Percentiles rank a stretch among this genome's conserved stretches.
Conservation (phyloP, 2,888 invertebrate genomes). For the Amblyteles armatorius region DNA sequence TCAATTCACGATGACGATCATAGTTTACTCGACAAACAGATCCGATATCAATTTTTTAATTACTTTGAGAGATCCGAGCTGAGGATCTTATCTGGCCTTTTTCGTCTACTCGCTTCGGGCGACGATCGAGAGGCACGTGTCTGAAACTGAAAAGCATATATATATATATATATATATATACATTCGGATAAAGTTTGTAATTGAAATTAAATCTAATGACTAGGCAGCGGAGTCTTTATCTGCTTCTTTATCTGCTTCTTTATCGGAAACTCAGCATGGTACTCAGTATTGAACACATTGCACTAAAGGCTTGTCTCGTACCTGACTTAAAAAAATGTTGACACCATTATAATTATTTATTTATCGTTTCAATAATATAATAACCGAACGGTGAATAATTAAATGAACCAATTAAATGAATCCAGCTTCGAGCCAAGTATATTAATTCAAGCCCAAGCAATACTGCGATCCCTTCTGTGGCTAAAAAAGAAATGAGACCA, state of each 20-base stretch:
- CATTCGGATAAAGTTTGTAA: neutral
- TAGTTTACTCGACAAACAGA: constrained; percentile 72
- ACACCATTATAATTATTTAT: constrained; percentile 19
- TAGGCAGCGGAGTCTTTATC: constrained; percentile 67
- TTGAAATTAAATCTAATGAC: neutral
- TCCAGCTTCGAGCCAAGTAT: constrained; percentile 27
- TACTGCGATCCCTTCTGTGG: too few relatives aligned
- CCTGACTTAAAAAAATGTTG: neutral
- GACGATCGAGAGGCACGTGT: constrained; percentile 68
- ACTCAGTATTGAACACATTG: constrained; percentile 74
- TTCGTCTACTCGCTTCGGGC: constrained; percentile 70
- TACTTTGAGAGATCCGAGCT: constrained; percentile 65
- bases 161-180: too few relatives aligned
- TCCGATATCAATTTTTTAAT: constrained; percentile 35
- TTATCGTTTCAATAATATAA: neutral
- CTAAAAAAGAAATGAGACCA: too few relatives aligned
- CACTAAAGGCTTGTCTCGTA: constrained; percentile 47
- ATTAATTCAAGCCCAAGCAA: too few relatives aligned
- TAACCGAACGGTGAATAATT: neutral
- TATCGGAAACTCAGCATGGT: constrained; percentile 68
- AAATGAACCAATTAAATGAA: neutral
- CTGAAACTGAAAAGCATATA: constrained; percentile 40
- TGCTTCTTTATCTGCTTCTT: constrained; percentile 67
- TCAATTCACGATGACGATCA: constrained; percentile 70
- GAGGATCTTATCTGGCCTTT: constrained; percentile 70